Conservation (phyloP, 1,140 invertebrate species). For the Campoletis sonorensis region DNA sequence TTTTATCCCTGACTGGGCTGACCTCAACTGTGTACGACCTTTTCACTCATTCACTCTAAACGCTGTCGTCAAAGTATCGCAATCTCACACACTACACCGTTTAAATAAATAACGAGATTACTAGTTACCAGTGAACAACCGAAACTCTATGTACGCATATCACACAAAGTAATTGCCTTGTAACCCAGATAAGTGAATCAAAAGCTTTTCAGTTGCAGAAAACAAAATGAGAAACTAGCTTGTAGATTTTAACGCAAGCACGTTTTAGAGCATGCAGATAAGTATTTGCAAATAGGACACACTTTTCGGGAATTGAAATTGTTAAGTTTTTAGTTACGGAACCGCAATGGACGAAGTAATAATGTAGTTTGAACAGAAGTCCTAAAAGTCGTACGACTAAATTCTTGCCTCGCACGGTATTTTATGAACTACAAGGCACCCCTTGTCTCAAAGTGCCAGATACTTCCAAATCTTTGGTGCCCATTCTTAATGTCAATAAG, state of each 20-base stretch:
- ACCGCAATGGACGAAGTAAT: no score
- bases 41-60: conserved; percentile 23
- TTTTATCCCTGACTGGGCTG: conserved; percentile 14
- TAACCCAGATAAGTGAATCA: neutral
- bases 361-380: no score
- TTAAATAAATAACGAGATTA: neutral
- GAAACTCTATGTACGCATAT: neutral
- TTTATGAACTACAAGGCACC: no score
- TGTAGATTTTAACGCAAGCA: no score
- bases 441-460: neutral
- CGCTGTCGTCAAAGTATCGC: neutral
- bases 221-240: no score
- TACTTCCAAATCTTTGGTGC: neutral
- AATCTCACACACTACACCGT: neutral
- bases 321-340: no score
- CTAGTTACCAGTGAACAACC: neutral
- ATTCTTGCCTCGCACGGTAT: no score
- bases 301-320: no score
- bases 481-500: conserved; percentile 26
- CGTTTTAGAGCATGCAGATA: no score
- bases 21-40: conserved; percentile 28
- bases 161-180: neutral
- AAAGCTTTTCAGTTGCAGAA: no score
- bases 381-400: no score
- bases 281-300: no score